Base-by-base conservation (phyloP, 2,113 vertebrate species). In the Bubalus kerabau region DNA sequence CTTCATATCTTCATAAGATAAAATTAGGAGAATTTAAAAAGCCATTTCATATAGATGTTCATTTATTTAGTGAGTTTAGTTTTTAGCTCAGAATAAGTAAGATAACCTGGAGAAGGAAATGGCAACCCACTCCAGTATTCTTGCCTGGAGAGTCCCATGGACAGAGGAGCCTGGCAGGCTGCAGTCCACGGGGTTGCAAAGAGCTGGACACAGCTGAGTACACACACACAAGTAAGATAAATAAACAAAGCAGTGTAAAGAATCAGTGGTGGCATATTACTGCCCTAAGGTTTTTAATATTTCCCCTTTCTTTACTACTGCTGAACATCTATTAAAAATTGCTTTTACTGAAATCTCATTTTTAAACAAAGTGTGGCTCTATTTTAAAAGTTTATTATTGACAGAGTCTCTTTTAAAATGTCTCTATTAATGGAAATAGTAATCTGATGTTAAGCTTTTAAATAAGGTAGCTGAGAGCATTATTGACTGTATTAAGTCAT, bases 81-180 rank as follows among this genome's bases (percentile, higher is more conserved):
- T 94, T 96, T 95, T 84, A 87, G n/a, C 54, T 96, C 21, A 82
- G 46, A 91, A 48, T 91, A 43, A 85, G n/a, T 71, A 71, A 71
- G n/a, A 40, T 71, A 12, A 40, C n/a, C 19, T 71, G 67, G 67
- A 71, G n/a, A 40, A 40, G 19, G 19, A 71, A 71, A 40, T 40
- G 67, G 67, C 67, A 74, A 21, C 67, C 67, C 67, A 74, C 67
- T 74, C 5, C 0, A 13, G 2, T 74, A 74, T 74, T 74, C 67
- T 74, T 74, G 67, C 67, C 19, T 40, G 19, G 36, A 74, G 67
- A 40, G 19, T 74, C 67, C 67, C 67, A 40, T 40, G n/a, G 67
- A 23, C 36, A 23, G 67, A 74, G 67, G 67, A 74, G 36, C 36
- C 67, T 40, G 67, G n/a, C 10, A 13, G 67, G 67, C 36, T 74